Conservation (phyloP, 2,888 invertebrate genomes). For the Achlya flavicornis region DNA sequence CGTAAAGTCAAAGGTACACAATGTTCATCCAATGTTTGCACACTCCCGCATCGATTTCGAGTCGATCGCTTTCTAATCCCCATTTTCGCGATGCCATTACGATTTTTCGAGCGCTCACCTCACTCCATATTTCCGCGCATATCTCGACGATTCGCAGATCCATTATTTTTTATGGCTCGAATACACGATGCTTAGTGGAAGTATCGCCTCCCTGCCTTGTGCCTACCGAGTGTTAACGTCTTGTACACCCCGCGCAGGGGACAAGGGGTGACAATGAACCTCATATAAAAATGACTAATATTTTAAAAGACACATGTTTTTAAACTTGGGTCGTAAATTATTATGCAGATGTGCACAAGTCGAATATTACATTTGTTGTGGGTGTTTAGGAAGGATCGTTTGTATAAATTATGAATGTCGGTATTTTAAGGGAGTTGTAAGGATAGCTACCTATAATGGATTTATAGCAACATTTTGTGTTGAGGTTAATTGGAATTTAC, state of each 20-base stretch:
- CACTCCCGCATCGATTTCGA: slow-evolving; percentile 74
- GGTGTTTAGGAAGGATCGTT: not conserved
- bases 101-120: slow-evolving; percentile 80
- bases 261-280: slow-evolving; percentile 57
- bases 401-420: no score
- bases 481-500: no score
- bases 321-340: slow-evolving; percentile 10
- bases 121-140: slow-evolving; percentile 82
- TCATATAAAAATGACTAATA: slow-evolving; percentile 23
- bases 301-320: slow-evolving; percentile 22
- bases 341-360: not conserved
- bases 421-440: no score
- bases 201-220: slow-evolving; percentile 67
- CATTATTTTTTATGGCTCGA: slow-evolving; percentile 83
- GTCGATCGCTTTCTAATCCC: slow-evolving; percentile 82
- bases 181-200: slow-evolving; percentile 76
- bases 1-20: slow-evolving; percentile 32
- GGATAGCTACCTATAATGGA: no score
- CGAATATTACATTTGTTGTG: not conserved
- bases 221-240: slow-evolving; percentile 66
- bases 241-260: slow-evolving; percentile 42
- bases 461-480: no score
- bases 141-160: slow-evolving; percentile 82
- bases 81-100: slow-evolving; percentile 81
- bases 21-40: slow-evolving; percentile 59